phyloP scores from a whole-genome alignment of 2,888 invertebrate species.

The Hetaerina titia region DNA sequence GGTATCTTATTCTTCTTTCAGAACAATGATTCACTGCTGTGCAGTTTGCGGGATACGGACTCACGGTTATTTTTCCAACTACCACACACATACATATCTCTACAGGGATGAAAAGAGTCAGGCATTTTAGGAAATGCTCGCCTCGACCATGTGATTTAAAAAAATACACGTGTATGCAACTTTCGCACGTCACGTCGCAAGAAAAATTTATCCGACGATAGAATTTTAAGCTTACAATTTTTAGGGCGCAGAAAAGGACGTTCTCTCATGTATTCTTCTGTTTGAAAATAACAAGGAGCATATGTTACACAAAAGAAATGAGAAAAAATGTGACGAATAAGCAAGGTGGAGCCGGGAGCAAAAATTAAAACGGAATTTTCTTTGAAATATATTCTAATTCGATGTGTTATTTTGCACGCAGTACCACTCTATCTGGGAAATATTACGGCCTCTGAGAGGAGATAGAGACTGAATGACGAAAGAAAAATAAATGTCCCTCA shows the following conservation, averaged over 20 bases:
- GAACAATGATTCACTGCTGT: neutral
- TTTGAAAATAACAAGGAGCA: neutral
- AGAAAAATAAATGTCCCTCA: too few species aligned
- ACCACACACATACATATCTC: neutral
- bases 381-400: neutral
- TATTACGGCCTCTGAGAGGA: neutral
- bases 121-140: neutral
- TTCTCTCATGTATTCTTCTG: neutral
- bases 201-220: too few species aligned
- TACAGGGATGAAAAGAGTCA: neutral
- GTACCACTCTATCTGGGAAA: neutral
- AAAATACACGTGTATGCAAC: neutral
- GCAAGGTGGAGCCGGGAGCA: neutral
- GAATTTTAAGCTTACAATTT: too few species aligned
- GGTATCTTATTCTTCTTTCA: neutral
- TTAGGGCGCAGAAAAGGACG: too few species aligned
- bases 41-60: neutral
- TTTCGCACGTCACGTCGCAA: too few species aligned
- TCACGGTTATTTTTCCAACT: neutral
- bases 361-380: neutral
- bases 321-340: neutral
- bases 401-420: neutral
- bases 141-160: neutral
- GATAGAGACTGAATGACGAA: too few species aligned
- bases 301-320: neutral